Conservation (phyloP, 2,797 vertebrate species). For the Anabacerthia variegaticeps region DNA sequence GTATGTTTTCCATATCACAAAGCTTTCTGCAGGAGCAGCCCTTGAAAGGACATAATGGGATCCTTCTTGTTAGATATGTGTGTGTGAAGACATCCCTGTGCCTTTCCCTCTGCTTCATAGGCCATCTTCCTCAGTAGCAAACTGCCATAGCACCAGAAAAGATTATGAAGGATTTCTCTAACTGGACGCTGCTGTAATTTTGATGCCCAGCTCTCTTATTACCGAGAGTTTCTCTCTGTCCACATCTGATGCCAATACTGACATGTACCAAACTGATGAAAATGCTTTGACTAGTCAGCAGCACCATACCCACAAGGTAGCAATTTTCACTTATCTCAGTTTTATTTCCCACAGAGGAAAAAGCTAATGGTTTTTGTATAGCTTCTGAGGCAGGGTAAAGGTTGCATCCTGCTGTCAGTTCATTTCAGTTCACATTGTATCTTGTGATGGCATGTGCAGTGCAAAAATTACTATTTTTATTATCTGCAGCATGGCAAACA, state of each 20-base stretch:
- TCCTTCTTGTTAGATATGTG: not conserved
- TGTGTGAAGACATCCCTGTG: not conserved
- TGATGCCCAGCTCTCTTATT: not conserved
- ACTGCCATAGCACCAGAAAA: not conserved
- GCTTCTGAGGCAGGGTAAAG: not conserved
- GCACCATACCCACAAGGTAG: not conserved
- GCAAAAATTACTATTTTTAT: not conserved
- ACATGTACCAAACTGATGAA: not conserved
- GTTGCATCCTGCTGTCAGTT: not conserved
- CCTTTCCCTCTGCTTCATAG: not conserved
- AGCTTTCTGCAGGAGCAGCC: not conserved
- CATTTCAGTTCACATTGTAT: not conserved
- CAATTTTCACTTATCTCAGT: not conserved
- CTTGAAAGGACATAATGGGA: not conserved
- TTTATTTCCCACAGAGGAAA: not conserved
- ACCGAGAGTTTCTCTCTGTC: not conserved
- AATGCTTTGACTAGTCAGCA: constrained; percentile 2
- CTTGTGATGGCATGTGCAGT: not conserved
- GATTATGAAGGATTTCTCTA: not conserved
- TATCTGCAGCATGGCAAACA: not conserved
- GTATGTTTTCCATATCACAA: not conserved
- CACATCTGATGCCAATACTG: not conserved
- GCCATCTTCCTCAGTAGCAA: not conserved
- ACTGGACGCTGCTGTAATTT: not conserved
- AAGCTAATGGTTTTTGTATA: not conserved